Percentiles rank a stretch among this genome's conserved stretches.
phyloP scores from a whole-genome alignment of 2,888 invertebrate species.

The Synanthedon tipuliformis region DNA sequence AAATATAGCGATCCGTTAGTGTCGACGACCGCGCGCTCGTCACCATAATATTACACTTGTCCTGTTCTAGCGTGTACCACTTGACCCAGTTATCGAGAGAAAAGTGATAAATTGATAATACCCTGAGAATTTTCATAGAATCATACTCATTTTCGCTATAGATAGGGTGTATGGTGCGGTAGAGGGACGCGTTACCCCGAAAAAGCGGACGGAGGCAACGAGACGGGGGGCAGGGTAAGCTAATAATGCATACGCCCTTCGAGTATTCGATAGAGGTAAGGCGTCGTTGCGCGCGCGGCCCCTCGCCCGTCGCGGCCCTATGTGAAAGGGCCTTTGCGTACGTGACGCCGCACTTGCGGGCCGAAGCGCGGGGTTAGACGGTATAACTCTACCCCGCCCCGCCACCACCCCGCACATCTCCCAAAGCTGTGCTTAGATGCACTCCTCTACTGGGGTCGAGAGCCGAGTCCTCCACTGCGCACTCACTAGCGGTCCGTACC shows the following conservation, averaged over 20 bases:
- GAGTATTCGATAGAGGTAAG: constrained; percentile 43
- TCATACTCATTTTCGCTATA: background rate
- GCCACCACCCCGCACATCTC: constrained; percentile 42
- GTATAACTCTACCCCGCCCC: background rate
- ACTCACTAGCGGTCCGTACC: constrained; percentile 14
- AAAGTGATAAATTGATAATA: constrained; percentile 28
- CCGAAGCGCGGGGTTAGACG: constrained; percentile 21
- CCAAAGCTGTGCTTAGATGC: constrained; percentile 35
- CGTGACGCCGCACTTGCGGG: constrained; percentile 46
- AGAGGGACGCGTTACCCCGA: background rate
- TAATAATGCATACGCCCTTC: constrained; percentile 60
- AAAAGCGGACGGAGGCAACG: constrained; percentile 20
- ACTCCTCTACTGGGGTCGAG: constrained; percentile 37
- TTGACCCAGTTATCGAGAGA: constrained; percentile 40
- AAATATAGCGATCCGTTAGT: constrained; percentile 67
- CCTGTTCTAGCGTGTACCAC: constrained; percentile 27
- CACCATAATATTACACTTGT: constrained; percentile 27
- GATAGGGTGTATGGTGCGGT: background rate
- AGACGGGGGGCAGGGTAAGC: constrained; percentile 31
- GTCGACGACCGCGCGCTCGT: constrained; percentile 61
- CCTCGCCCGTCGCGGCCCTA: constrained; percentile 28
- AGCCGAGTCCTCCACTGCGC: constrained; percentile 28
- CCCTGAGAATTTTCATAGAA: constrained; percentile 1
- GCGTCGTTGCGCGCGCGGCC: constrained; percentile 45
- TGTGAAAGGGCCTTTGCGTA: constrained; percentile 50